Evolutionary conservation across 1,140 invertebrate genomes (phyloP), one percentile per base, ranked within the genome.

Genomic region (Papilio polytes): DNA sequence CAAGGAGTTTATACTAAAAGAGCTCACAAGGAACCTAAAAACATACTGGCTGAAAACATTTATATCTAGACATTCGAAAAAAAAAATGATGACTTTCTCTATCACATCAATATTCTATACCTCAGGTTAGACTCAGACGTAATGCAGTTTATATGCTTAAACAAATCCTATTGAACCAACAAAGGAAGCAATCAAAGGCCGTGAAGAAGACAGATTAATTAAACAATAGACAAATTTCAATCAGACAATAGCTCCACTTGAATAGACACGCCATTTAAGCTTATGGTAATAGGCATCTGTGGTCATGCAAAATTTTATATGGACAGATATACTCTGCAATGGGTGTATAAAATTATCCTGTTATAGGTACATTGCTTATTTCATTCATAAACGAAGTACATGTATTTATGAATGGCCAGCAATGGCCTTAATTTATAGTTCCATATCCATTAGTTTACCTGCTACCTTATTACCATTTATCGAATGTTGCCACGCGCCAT

Each of bases 381-480:
- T 90, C 93, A 94, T 94, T 94, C 93, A 94, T 92, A 93, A 93
- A 89, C 87, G 89, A 89, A 86, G 88, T 85, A 89, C 85, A 89
- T 87, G 86, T 84, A 86, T 88, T 92, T 91, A 91, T 94, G 93
- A 94, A 94, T 94, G 93, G 88, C 84, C 84, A 81, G 85, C 83
- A 84, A 84, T 91, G 88, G 81, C 86, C 86, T 93, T 91, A 93
- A 91, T 92, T 90, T 89, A 92, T 92, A 88, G 87, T 85, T 82
- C 82, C 80, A 91, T 87, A 89, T 90, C 90, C 89, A 90, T 89
- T 89, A 91, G 89, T 91, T 90, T 91, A 70, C 89, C 88, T 89
- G 91, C 80, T 90, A 86, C 84, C 85, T 86, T 90, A 91, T 92
- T 90, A 88, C 89, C 89, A 90, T 93, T 92, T 94, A 91, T 90